Conservation (phyloP, 2,113 vertebrate species). For the Empidonax traillii region DNA sequence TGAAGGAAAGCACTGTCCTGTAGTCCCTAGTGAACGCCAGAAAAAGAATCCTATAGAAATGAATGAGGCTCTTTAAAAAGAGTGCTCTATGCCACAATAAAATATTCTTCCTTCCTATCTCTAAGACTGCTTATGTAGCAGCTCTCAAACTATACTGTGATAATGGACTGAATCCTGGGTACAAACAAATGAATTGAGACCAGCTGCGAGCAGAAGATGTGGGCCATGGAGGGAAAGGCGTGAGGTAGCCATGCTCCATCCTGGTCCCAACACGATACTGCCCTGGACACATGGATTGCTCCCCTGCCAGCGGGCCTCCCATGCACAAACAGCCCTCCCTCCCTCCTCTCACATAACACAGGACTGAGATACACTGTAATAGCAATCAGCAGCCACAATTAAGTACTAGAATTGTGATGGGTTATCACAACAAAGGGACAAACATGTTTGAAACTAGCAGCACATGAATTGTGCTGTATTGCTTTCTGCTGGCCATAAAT, state of each 20-base stretch:
- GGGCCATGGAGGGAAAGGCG: background rate
- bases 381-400: background rate
- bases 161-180: background rate
- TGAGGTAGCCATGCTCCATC: background rate
- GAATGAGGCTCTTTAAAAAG: background rate
- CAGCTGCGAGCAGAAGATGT: background rate
- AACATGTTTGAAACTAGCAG: background rate
- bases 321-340: background rate
- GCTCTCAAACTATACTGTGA: background rate
- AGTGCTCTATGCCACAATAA: too few relatives aligned
- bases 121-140: background rate
- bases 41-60: background rate
- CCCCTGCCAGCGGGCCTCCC: background rate
- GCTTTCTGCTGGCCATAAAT: background rate
- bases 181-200: background rate
- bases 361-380: background rate
- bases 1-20: background rate
- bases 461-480: background rate
- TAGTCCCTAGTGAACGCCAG: background rate
- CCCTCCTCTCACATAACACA: background rate
- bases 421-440: background rate
- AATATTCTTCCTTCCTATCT: background rate
- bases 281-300: accelerated
- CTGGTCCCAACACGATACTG: accelerated
- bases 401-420: background rate